Evolutionary conservation across 2,113 vertebrate genomes (phyloP), one percentile per base, ranked within the genome.

Genomic region (Mellivora capensis): DNA sequence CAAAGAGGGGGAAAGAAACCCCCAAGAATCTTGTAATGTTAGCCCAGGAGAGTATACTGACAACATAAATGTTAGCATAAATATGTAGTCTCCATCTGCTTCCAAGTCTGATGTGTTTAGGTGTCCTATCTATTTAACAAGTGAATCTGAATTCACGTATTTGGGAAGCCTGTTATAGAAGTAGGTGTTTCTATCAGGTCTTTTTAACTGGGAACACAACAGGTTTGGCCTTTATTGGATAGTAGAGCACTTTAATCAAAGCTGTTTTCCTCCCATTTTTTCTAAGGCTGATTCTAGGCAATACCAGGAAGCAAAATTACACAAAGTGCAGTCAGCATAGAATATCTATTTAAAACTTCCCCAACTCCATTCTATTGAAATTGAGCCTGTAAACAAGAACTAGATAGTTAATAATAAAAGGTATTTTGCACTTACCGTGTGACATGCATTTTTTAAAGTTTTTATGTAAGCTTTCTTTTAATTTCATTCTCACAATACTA

Each of bases 41-140:
- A 96, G 72, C 57, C 97, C 79, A 82, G 52, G 61, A 93, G 88
- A 98, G 64, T 96, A 94, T 93, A 94, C 87, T 90, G 76, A 93
- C 87, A 98, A 96, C 79, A 98, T 83, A 98, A 98, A 97, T 71
- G 85, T 98, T 98, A 98, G 90, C 83, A 96, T 76, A 98, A 96
- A 98, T 97, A 98, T 97, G 87, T 96, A 95, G 93, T 90, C 89
- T 97, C 97, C 97, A 98, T 97, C 96, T 98, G 97, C 86, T 97
- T 97, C 91, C 61, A 86, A 97, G 82, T 52, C 88, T 90, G 94
- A 90, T 97, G 92, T 81, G 52, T 97, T 98, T 97, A 98, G 96
- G 81, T 88, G 37, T 88, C 54, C 85, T 98, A 97, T 98, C 97
- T 98, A 98, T 98, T 98, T 97, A 95, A 96, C 47, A 92, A 97